phyloP scores from a whole-genome alignment of 2,797 vertebrate genomes.

The Merluccius polli region DNA sequence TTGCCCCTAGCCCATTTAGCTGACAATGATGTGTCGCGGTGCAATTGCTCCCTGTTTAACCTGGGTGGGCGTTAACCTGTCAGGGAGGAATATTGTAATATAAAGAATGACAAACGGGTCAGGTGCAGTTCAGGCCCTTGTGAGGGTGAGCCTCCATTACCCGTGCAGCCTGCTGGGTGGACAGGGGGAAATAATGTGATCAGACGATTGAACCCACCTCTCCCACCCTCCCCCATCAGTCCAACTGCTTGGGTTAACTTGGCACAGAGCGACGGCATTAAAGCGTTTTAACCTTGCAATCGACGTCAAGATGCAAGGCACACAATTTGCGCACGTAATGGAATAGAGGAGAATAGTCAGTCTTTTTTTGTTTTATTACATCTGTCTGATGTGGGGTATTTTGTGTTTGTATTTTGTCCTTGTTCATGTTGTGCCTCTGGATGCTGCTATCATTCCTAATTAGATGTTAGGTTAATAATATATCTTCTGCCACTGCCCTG shows the following conservation, averaged over 20 bases:
- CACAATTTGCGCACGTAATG: neutral
- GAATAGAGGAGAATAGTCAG: neutral
- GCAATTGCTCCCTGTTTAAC: conserved; percentile 70
- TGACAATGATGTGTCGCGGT: conserved; percentile 55
- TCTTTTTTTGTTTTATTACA: neutral
- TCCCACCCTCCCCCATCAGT: conserved; percentile 5
- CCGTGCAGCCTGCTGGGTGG: conserved; percentile 14
- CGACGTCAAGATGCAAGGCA: neutral
- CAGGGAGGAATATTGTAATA: conserved; percentile 62
- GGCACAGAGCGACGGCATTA: neutral
- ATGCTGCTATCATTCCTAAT: no score
- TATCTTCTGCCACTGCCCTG: no score
- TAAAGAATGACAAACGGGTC: conserved; percentile 57
- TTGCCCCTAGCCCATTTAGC: conserved; percentile 51
- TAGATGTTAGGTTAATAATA: no score
- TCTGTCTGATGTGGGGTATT: neutral
- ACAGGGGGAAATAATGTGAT: conserved; percentile 36
- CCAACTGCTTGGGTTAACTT: neutral
- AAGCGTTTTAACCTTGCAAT: neutral
- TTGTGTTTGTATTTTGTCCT: neutral
- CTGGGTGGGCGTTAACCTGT: conserved; percentile 63
- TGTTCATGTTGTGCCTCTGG: no score
- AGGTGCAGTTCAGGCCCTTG: conserved; percentile 40
- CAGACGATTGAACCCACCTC: neutral
- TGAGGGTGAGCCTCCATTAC: conserved; percentile 28